These are phyloP conservation scores for Rhinophrynus dorsalis DNA, from an alignment of 2,797 vertebrate genomes.

Conservation along the genomic window DNA sequence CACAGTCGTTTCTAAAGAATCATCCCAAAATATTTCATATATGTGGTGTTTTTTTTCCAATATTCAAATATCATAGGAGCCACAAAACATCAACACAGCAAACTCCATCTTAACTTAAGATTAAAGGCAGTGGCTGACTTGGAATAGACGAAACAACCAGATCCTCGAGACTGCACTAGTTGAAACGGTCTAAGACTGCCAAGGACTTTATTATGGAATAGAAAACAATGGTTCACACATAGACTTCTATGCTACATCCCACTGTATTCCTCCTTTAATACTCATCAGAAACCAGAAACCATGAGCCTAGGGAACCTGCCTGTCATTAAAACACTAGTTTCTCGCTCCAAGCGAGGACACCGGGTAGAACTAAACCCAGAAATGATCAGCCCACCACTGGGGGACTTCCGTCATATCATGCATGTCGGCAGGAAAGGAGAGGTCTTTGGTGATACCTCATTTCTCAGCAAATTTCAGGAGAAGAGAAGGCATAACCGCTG, in stretches of 20 bases:
- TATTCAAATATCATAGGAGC: no score
- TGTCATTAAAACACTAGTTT: slow-evolving; percentile 81
- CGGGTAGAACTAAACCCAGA: slow-evolving; percentile 84
- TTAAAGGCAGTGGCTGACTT: no score
- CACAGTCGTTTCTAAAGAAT: no score
- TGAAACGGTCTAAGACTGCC: no score
- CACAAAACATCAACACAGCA: no score
- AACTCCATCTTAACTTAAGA: no score
- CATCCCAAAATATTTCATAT: no score
- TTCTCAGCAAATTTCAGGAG: slow-evolving; percentile 88
- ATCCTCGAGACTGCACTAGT: no score
- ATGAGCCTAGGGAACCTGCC: slow-evolving; percentile 94
- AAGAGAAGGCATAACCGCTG: slow-evolving; percentile 50
- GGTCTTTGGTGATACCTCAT: slow-evolving; percentile 92
- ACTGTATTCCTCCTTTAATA: neutral
- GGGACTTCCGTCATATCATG: slow-evolving; percentile 96
- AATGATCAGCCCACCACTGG: slow-evolving; percentile 92
- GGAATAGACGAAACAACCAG: no score
- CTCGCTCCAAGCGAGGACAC: slow-evolving; percentile 80
- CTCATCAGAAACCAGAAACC: neutral
- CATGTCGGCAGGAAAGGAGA: slow-evolving; percentile 93
- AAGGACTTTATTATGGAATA: neutral
- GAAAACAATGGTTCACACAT: slow-evolving; percentile 3
- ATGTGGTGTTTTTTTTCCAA: no score
- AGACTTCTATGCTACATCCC: neutral